Evolutionary conservation across 2,888 invertebrate species (phyloP).

Genomic region (Scrobipalpa atriplicella): DNA sequence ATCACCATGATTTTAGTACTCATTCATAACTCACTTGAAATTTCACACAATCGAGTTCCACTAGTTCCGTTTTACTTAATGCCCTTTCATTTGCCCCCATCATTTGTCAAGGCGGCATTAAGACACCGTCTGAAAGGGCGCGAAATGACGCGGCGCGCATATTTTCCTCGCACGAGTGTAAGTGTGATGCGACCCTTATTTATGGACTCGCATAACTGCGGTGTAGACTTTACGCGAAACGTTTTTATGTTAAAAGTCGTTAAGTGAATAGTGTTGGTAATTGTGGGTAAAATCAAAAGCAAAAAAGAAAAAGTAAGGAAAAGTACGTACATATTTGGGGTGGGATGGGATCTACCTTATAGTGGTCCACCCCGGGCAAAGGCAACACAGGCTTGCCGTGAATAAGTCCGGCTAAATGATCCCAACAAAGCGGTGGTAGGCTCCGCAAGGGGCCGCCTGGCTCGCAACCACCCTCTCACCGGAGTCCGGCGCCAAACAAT

Average conservation of each 20-base stretch:
- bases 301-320: too few relatives aligned
- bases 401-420: too few relatives aligned
- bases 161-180: conserved; percentile 37
- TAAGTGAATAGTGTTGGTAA: background rate
- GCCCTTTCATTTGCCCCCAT: conserved; percentile 47
- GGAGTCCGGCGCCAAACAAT: too few relatives aligned
- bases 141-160: conserved; percentile 46
- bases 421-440: too few relatives aligned
- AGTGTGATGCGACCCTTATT: conserved; percentile 12
- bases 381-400: too few relatives aligned
- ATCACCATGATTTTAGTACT: conserved; percentile 17
- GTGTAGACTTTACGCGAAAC: background rate
- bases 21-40: background rate
- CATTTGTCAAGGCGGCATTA: conserved; percentile 54
- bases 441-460: too few relatives aligned
- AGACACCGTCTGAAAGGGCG: conserved; percentile 46
- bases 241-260: conserved; percentile 2
- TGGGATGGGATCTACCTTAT: too few relatives aligned
- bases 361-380: too few relatives aligned
- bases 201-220: conserved; percentile 12
- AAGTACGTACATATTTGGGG: too few relatives aligned
- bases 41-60: background rate
- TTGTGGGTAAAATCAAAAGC: too few relatives aligned
- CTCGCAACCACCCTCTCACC: too few relatives aligned
- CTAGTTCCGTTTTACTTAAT: conserved; percentile 41